Base-by-base conservation (phyloP, 1,140 invertebrate species). In the Brachionus calyciflorus region DNA sequence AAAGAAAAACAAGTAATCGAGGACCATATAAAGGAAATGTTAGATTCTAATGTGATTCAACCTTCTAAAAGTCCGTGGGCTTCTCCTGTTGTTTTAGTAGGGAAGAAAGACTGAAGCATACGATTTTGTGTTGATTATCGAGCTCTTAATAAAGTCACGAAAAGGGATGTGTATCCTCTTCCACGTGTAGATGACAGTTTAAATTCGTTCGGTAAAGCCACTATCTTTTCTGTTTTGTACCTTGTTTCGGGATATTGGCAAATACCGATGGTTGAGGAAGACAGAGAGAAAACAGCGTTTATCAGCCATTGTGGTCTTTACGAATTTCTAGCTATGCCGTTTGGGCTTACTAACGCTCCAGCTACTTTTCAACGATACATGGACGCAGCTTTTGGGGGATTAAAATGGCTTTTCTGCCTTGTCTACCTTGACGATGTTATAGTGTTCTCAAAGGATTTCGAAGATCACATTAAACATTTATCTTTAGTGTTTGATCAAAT, bases 391-490 rank as follows among this genome's bases (percentile, higher is more conserved):
- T 24, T 65, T 10, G 41, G 26, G 4, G 60, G 41, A 19, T 30
- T 65, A 4, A 65, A 41, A 19, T 40, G 60, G 33, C 1, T 26
- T 24, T 65, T 28, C 28, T 65, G 60, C 24, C 21, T 65, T 1
- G 79, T 83, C 0, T 88, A 86, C 53, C 46, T 88, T 0, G 87
- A 88, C 78, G 87, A 88, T 65, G 80, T 87, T 2, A 76, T 87
- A 2, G 78, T 87, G 7, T 79, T 81, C 24, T 81, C 79, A 1
- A 75, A 78, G 4, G 81, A 78, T 4, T 81, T 81, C 40, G 81
- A 85, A 3, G 79, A 85, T 12, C 86, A 87, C 77, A 49, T 87
- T 0, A 41, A 76, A n/a, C 63, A 83, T 28, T 33, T 87, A 1
- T 21, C 55, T 12, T 63, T 78, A 37, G 79, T 88, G 6, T 80